Percentiles rank a stretch among this genome's conserved stretches.
These are phyloP conservation scores for Coendou prehensilis DNA, from an alignment of 2,797 vertebrate species.

Conservation along the genomic window DNA sequence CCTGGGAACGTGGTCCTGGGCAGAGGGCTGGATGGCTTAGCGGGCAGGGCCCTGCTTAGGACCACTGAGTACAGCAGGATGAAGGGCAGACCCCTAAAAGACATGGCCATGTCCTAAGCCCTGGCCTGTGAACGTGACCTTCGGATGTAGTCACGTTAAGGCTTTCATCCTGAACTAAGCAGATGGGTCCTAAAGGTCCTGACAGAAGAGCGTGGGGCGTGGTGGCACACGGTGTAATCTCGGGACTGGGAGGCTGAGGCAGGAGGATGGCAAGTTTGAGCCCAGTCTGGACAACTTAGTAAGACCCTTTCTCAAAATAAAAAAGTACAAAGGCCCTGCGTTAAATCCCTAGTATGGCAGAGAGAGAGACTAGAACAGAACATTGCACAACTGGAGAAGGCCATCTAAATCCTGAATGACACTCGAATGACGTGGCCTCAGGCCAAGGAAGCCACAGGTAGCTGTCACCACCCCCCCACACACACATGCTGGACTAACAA, in stretches of 20 bases:
- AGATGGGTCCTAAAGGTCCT: neutral
- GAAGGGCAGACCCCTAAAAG: neutral
- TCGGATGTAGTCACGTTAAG: too few species aligned
- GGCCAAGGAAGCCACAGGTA: neutral
- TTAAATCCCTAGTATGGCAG: neutral
- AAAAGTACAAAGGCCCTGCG: neutral
- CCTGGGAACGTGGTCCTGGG: neutral
- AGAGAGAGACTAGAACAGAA: neutral
- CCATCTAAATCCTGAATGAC: neutral
- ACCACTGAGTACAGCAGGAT: neutral
- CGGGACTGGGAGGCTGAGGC: neutral
- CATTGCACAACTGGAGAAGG: neutral
- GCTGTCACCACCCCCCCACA: neutral
- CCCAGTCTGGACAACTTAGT: too few species aligned
- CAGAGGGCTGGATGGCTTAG: neutral
- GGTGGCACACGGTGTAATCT: neutral
- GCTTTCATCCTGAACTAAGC: neutral
- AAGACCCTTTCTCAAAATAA: neutral
- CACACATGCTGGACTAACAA: neutral
- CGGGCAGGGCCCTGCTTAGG: neutral
- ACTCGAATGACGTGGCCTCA: rapidly evolving
- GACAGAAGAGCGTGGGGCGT: neutral
- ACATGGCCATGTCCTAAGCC: too few species aligned
- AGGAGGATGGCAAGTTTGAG: neutral
- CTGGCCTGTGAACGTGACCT: neutral